Evolutionary conservation across 2,113 vertebrate genomes (phyloP).

Genomic region (Sceloporus tristichus): DNA sequence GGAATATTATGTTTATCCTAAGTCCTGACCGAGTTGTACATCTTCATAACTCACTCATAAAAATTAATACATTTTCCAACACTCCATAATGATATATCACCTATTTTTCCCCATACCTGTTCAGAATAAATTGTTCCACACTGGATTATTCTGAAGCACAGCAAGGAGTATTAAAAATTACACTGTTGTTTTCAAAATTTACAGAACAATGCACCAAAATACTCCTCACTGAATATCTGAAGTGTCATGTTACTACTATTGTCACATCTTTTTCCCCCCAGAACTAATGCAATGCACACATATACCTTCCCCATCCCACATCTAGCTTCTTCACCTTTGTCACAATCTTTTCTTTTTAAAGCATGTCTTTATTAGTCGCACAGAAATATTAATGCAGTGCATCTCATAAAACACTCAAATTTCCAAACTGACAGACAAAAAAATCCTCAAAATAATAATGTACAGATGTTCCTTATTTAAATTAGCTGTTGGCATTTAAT

Average conservation of each 20-base stretch:
- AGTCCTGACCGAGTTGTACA: slow-evolving; percentile 73
- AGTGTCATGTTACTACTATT: slow-evolving; percentile 58
- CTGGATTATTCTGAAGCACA: slow-evolving; percentile 72
- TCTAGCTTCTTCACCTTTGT: slow-evolving; percentile 56
- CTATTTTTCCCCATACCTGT: slow-evolving; percentile 77
- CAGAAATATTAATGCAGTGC: slow-evolving; percentile 71
- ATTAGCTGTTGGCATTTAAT: slow-evolving; percentile 77
- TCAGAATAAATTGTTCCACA: slow-evolving; percentile 78
- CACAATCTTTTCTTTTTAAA: slow-evolving; percentile 63
- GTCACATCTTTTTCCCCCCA: slow-evolving; percentile 60
- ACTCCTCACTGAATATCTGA: slow-evolving; percentile 65
- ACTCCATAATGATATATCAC: slow-evolving; percentile 64
- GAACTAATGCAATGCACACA: slow-evolving; percentile 42
- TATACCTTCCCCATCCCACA: slow-evolving; percentile 12
- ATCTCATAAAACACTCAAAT: slow-evolving; percentile 74
- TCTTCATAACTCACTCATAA: slow-evolving; percentile 81
- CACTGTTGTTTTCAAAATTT: slow-evolving; percentile 75
- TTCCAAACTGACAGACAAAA: slow-evolving; percentile 80
- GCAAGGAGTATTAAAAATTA: slow-evolving; percentile 65
- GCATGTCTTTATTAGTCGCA: slow-evolving; percentile 66
- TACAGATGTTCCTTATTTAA: slow-evolving; percentile 84
- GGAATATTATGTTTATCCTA: slow-evolving; percentile 82
- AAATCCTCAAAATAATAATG: slow-evolving; percentile 79
- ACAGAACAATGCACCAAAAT: slow-evolving; percentile 59
- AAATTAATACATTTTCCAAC: slow-evolving; percentile 79